Conservation (phyloP, 2,888 invertebrate genomes). For the Anoncus sp. region DNA sequence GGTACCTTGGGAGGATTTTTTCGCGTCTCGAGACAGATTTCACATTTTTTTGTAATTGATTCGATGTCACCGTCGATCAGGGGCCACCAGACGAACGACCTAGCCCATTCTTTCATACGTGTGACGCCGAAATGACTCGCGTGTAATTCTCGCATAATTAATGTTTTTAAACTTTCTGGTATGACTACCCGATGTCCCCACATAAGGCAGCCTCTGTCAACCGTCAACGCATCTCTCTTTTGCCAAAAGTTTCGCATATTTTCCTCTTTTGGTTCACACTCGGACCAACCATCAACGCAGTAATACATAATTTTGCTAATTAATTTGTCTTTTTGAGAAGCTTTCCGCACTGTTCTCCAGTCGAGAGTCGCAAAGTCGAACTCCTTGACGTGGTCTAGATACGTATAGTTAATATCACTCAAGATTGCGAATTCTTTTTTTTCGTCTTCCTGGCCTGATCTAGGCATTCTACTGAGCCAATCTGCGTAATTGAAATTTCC, state of each 20-base stretch:
- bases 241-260: conserved; percentile 10
- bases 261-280: conserved; percentile 28
- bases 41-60: conserved; percentile 9
- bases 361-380: conserved; percentile 46
- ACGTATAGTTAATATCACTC: conserved; percentile 34
- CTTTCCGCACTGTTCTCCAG: conserved; percentile 36
- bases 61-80: conserved; percentile 3
- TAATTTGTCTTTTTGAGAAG: conserved; percentile 26
- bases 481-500: conserved; percentile 42
- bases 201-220: conserved; percentile 18
- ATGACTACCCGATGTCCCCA: conserved; percentile 15
- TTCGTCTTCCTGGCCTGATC: background rate
- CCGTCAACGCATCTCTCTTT: conserved; percentile 34
- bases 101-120: conserved; percentile 4
- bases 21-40: conserved; percentile 63
- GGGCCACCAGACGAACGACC: conserved; percentile 20
- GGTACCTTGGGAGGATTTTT: conserved; percentile 67
- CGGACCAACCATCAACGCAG: conserved; percentile 42
- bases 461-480: conserved; percentile 34
- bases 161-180: background rate
- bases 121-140: conserved; percentile 12
- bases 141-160: conserved; percentile 7
- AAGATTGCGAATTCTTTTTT: conserved; percentile 35
- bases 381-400: conserved; percentile 40
- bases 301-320: conserved; percentile 33